Percentiles rank a stretch among this genome's conserved stretches.
Conservation (phyloP, 2,888 invertebrate genomes). For the Toxonevra muliebris region DNA sequence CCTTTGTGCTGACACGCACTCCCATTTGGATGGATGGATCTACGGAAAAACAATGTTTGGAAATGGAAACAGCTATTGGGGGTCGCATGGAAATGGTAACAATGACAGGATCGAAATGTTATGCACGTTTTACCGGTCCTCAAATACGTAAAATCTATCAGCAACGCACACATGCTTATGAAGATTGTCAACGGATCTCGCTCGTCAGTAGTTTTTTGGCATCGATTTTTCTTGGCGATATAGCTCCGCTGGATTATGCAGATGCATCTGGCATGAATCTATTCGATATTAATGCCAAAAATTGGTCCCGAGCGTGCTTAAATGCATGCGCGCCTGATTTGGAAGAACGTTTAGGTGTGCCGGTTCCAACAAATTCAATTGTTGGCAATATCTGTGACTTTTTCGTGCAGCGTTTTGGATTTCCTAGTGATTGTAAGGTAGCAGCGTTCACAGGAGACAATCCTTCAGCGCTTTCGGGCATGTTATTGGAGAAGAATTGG, state of each 20-base stretch:
- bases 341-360: slow-evolving; percentile 75
- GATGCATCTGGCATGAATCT: slow-evolving; percentile 98
- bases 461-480: slow-evolving; percentile 86
- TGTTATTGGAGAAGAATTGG: slow-evolving; percentile 82
- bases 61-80: slow-evolving; percentile 84
- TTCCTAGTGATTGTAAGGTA: slow-evolving; percentile 80
- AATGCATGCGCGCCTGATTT: slow-evolving; percentile 82
- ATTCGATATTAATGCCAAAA: slow-evolving; percentile 79
- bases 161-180: slow-evolving; percentile 74
- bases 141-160: slow-evolving; percentile 92
- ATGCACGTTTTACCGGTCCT: slow-evolving; percentile 81
- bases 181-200: slow-evolving; percentile 85
- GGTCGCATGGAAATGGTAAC: slow-evolving; percentile 65
- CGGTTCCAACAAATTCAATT: slow-evolving; percentile 75
- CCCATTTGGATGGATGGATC: slow-evolving; percentile 97
- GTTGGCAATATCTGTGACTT: slow-evolving; percentile 81
- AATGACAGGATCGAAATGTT: slow-evolving; percentile 64
- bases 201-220: slow-evolving; percentile 93
- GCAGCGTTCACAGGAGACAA: slow-evolving; percentile 96
- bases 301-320: slow-evolving; percentile 80
- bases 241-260: slow-evolving; percentile 89
- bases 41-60: slow-evolving; percentile 62
- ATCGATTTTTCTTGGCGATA: slow-evolving; percentile 84
- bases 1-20: slow-evolving; percentile 81
- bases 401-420: slow-evolving; percentile 87